phyloP scores from a whole-genome alignment of 2,888 invertebrate species.

The Odontocolon sp. region DNA sequence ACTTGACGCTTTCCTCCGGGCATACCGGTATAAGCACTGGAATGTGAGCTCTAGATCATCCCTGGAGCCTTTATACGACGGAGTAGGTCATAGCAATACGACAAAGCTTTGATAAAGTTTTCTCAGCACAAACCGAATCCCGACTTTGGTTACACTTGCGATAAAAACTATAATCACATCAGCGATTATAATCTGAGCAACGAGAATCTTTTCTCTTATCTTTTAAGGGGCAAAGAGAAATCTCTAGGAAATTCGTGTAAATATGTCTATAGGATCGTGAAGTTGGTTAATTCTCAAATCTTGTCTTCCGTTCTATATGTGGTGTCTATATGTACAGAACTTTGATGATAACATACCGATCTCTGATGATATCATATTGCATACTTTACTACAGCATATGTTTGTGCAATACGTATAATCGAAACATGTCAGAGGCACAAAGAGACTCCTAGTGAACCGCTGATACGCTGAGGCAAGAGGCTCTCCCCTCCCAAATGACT shows the following conservation, averaged over 20 bases:
- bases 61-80: neutral
- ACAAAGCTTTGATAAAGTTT: neutral
- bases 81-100: neutral
- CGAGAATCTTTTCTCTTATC: too few relatives aligned
- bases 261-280: conserved; percentile 21
- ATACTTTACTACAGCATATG: neutral
- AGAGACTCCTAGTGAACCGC: conserved; percentile 57
- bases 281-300: conserved; percentile 36
- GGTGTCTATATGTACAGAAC: too few relatives aligned
- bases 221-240: too few relatives aligned
- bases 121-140: neutral
- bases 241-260: neutral
- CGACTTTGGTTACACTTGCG: neutral
- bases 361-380: neutral
- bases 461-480: neutral
- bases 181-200: too few relatives aligned
- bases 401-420: neutral
- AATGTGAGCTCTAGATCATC: conserved; percentile 4
- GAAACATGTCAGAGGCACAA: conserved; percentile 52
- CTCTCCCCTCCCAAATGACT: conserved; percentile 62
- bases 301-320: conserved; percentile 11
- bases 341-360: too few relatives aligned
- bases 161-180: neutral
- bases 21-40: neutral
- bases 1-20: conserved; percentile 18